Evolutionary conservation across 2,888 invertebrate genomes (phyloP).

Genomic region (Boloria selene): DNA sequence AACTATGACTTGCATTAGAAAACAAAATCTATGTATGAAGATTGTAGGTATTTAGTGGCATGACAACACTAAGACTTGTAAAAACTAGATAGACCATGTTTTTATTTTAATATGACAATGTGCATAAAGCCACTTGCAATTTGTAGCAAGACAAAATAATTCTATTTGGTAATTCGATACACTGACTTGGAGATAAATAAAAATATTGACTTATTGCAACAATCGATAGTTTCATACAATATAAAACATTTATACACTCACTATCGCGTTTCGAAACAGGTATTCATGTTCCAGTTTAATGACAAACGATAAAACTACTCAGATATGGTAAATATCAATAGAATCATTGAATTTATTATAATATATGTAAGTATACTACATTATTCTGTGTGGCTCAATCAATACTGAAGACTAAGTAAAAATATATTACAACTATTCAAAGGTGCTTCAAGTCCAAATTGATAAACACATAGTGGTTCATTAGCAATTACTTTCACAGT

Average conservation of each 20-base stretch:
- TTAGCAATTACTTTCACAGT: no score
- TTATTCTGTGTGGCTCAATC: no score
- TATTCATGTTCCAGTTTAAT: constrained; percentile 66
- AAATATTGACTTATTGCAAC: constrained; percentile 9
- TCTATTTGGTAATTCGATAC: not conserved
- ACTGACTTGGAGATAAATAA: not conserved
- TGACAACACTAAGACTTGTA: not conserved
- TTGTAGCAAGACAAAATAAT: not conserved
- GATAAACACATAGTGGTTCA: no score
- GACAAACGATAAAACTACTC: constrained; percentile 63
- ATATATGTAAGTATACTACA: not conserved
- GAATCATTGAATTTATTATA: constrained; percentile 47
- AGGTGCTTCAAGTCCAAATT: no score
- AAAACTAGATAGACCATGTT: not conserved
- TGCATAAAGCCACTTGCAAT: not conserved
- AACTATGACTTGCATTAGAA: no score
- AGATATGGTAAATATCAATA: constrained; percentile 67
- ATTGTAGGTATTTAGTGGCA: not conserved
- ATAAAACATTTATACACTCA: constrained; percentile 37
- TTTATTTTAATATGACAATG: not conserved
- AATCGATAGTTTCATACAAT: constrained; percentile 23
- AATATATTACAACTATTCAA: no score
- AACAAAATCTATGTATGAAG: not conserved
- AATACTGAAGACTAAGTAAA: no score
- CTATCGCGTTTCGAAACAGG: constrained; percentile 63